Base-by-base conservation (phyloP, 2,113 vertebrate species). In the Callipepla squamata region DNA sequence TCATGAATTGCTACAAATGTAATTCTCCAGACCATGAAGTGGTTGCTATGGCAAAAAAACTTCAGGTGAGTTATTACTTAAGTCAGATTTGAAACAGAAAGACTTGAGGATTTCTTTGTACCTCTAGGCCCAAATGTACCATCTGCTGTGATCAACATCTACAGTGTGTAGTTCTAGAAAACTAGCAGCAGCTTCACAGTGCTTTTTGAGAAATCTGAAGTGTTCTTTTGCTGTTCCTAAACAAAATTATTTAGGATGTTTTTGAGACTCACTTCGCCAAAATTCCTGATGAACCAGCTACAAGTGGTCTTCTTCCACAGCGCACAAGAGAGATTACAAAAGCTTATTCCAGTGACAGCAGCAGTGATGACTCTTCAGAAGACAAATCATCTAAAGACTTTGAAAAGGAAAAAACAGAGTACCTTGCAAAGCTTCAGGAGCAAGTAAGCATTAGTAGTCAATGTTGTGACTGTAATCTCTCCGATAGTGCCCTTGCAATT, bases 191-290 rank as follows among this genome's bases (percentile, higher is more conserved):
- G 21, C 38, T 65, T 62, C 8, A 19, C 28, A 72, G 45, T 13
- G 6, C 7, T 67, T 80, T 45, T 80, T 45, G 7, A 67, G 16
- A 73, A 63, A 18, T 48, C 18, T 94, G 66, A 62, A 92, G 80
- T 30, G 42, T 17, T 5, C 65, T n/a, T 81, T 23, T 85, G 44
- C 25, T 87, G 15, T 93, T 86, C 50, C 61, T 63, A 50, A 91
- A 80, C 14, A 44, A 45, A 77, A 92, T 85, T 61, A 82, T 78
- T 84, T 90, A 99, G 99, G 98, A 99, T 47, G 98, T 99, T 85
- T 99, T 99, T 95, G 99, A 99, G 97, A 97, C 93, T 20, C 97
- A 97, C 69, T 99, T 98, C 97, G 96, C 98, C 51, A 98, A 98
- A 95, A 97, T 99, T 90, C 97, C 98, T 13, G 97, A 98, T n/a